Conservation (phyloP, 2,797 vertebrate species). For the Notoglanidium macrostoma region DNA sequence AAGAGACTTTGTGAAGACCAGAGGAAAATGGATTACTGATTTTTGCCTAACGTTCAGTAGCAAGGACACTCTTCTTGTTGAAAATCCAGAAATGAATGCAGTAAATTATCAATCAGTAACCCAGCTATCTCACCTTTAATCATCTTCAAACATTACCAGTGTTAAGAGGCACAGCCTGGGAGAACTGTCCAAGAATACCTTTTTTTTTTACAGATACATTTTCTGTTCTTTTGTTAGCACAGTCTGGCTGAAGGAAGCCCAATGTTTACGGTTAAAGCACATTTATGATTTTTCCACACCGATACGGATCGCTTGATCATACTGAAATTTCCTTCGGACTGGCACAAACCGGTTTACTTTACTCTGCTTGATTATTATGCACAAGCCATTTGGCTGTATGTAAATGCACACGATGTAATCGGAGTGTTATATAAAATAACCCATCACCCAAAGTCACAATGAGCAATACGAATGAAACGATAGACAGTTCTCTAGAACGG, state of each 20-base stretch:
- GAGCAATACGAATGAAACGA: constrained; percentile 7
- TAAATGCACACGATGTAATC: neutral
- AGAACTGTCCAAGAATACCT: neutral
- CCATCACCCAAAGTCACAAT: neutral
- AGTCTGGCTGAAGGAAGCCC: neutral
- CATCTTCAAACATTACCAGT: neutral
- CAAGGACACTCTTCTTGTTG: neutral
- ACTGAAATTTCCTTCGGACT: neutral
- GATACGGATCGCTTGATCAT: neutral
- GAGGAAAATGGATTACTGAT: neutral
- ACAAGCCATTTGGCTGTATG: neutral
- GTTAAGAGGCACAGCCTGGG: neutral
- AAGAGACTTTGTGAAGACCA: neutral
- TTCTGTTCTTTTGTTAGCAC: neutral
- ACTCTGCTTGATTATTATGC: neutral
- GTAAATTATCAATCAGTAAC: neutral
- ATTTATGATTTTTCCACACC: too few relatives aligned
- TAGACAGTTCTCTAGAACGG: neutral
- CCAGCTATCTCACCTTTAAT: neutral
- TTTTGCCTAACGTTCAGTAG: neutral
- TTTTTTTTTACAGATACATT: neutral
- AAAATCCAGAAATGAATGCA: neutral
- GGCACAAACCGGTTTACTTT: neutral
- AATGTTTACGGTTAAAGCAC: neutral
- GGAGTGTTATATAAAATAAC: neutral